A percentile compares a stretch with the other conserved stretches of the same genome.
phyloP scores from a whole-genome alignment of 2,888 invertebrate species.

The Sycophila texana region DNA sequence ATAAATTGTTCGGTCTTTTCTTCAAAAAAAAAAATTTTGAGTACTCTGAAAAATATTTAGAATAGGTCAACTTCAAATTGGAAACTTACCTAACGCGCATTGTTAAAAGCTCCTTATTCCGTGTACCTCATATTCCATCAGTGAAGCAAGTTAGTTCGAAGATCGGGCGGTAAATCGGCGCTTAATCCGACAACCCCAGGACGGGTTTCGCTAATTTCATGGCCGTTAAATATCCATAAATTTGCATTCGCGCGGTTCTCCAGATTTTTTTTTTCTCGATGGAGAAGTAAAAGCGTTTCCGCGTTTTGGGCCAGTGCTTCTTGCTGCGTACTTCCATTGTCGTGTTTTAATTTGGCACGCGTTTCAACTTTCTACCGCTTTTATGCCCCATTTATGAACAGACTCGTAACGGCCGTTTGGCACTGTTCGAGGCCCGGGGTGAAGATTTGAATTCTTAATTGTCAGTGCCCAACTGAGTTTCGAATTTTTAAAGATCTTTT shows the following conservation, averaged over 20 bases:
- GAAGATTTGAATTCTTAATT: neutral
- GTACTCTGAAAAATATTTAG: no score
- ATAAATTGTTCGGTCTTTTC: no score
- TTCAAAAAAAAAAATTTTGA: no score
- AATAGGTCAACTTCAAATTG: no score
- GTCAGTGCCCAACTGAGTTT: neutral
- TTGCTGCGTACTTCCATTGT: neutral
- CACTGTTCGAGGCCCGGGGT: neutral
- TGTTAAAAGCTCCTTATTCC: no score
- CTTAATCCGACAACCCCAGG: no score
- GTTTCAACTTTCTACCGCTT: conserved; percentile 3
- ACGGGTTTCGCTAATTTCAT: conserved; percentile 20
- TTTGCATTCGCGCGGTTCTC: conserved; percentile 2
- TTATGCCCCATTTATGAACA: neutral
- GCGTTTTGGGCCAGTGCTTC: neutral
- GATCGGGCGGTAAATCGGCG: neutral
- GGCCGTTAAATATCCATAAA: conserved; percentile 8
- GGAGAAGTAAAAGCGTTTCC: conserved; percentile 19
- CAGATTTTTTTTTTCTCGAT: neutral
- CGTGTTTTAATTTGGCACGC: neutral
- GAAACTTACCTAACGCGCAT: no score
- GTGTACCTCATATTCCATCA: no score
- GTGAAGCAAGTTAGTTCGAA: no score
- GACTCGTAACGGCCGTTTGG: neutral
- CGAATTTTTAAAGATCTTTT: neutral